Percentiles rank a stretch among this genome's conserved stretches.
These are phyloP conservation scores for Pituophis catenifer DNA, from an alignment of 2,113 vertebrate species.

Conservation along the genomic window DNA sequence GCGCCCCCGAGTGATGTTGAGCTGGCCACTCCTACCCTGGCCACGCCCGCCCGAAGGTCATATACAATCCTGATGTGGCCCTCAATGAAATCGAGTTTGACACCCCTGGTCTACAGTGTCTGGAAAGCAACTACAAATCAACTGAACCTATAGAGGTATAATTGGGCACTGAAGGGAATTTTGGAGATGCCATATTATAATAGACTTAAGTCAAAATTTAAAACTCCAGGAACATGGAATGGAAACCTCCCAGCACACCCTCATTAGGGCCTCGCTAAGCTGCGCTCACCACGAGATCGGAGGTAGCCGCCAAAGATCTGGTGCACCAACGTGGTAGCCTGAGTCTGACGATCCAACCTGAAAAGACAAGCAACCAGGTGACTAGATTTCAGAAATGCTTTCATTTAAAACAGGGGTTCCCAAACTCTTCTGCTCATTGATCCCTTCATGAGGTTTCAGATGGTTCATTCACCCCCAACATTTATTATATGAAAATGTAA, in stretches of 20 bases:
- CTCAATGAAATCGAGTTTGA: no score
- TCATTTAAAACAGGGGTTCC: neutral
- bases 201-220: neutral
- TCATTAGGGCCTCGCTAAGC: neutral
- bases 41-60: no score
- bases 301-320: slow-evolving; percentile 97
- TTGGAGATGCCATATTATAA: neutral
- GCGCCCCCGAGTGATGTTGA: no score
- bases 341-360: slow-evolving; percentile 91
- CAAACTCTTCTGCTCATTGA: neutral
- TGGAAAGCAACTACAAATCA: neutral
- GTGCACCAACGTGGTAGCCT: slow-evolving; percentile 91
- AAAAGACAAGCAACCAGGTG: neutral
- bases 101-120: neutral
- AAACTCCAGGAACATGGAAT: neutral
- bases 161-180: neutral
- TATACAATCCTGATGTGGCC: no score
- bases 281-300: slow-evolving; percentile 85
- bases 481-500: neutral
- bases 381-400: neutral
- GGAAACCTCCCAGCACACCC: neutral
- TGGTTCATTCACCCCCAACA: neutral
- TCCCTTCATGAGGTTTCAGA: neutral
- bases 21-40: no score
- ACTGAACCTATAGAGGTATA: neutral